Evolutionary conservation across 2,113 vertebrate species (phyloP), one percentile per base, ranked within the genome.

Genomic region (Brachyhypopomus occidentalis): DNA sequence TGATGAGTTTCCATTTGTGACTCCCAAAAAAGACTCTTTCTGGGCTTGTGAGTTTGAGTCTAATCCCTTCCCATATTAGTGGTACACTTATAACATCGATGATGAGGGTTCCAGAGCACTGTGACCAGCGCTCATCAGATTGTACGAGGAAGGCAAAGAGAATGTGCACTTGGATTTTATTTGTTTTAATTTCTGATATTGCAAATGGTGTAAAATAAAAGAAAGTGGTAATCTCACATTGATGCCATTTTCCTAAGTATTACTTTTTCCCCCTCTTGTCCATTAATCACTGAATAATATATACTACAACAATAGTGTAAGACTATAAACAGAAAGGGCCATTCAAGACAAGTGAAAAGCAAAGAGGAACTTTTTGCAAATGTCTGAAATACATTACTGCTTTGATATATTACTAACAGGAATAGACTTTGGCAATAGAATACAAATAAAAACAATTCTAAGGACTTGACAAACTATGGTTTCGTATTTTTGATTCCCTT

Each of bases 181-280:
- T 69, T 48, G 27, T 67, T 62, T 60, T 59, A 6, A 6, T 45
- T 20, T 60, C 58, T 75, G 72, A 36, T 85, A 77, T 79, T 83
- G 25, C 71, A 79, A 62, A 81, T 75, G 69, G 59, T 81, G 70
- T 75, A 64, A 86, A 86, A 86, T 83, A 73, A 83, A 84, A 74
- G 30, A 36, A 66, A 64, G 48, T 27, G 27, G 66, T 58, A 70
- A 58, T 75, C 71, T 62, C 58, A 77, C 70, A 22, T 17, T 36
- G 34, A 72, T 25, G 23, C 58, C 36, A 76, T 52, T 41, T 77
- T 36, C 14, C 75, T 63, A 62, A 55, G 52, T 30, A 48, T 30
- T 30, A 55, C 66, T 16, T 69, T 11, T 9, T 11, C 45, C 45
- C 41, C 5, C 41, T 48, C 41, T 48, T 14, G 45, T 52, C 45